These are phyloP conservation scores for Planococcus citri DNA, from an alignment of 1,140 invertebrate species.

Conservation along the genomic window DNA sequence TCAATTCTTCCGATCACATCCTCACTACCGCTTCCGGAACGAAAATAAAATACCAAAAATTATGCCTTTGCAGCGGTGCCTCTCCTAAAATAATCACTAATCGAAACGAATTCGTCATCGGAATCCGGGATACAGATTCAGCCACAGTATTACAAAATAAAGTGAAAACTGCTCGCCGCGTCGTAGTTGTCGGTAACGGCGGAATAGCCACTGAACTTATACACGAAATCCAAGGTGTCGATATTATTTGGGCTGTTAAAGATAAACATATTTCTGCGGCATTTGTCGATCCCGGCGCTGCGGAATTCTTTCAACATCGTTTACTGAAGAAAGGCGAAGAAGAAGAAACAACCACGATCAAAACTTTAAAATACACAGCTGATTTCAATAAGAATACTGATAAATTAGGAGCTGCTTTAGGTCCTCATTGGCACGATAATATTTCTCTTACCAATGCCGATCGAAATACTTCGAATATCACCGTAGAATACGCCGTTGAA, in stretches of 20 bases:
- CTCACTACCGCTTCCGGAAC: constrained; percentile 37
- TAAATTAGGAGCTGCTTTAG: constrained; percentile 67
- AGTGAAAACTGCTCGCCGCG: constrained; percentile 49
- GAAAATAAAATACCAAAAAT: constrained; percentile 57
- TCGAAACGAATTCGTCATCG: constrained; percentile 54
- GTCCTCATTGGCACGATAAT: constrained; percentile 83
- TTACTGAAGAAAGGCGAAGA: constrained; percentile 30
- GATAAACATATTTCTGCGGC: constrained; percentile 83
- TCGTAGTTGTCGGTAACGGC: constrained; percentile 87
- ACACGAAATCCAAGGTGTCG: constrained; percentile 67
- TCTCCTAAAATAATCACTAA: constrained; percentile 60
- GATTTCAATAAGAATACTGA: constrained; percentile 37
- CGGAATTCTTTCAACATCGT: constrained; percentile 69
- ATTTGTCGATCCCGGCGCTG: constrained; percentile 91
- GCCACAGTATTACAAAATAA: constrained; percentile 63
- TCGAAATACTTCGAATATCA: constrained; percentile 34
- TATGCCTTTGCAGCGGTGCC: constrained; percentile 85
- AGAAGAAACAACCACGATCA: constrained; percentile 35
- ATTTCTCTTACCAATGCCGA: constrained; percentile 42
- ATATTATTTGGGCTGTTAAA: constrained; percentile 88
- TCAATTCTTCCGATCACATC: constrained; percentile 42
- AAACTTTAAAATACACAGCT: constrained; percentile 53
- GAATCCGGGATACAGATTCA: constrained; percentile 92
- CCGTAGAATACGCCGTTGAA: constrained; percentile 57
- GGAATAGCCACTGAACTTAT: constrained; percentile 95